These are phyloP conservation scores for Habropoda laboriosa DNA, from an alignment of 1,140 invertebrate genomes.

Conservation along the genomic window DNA sequence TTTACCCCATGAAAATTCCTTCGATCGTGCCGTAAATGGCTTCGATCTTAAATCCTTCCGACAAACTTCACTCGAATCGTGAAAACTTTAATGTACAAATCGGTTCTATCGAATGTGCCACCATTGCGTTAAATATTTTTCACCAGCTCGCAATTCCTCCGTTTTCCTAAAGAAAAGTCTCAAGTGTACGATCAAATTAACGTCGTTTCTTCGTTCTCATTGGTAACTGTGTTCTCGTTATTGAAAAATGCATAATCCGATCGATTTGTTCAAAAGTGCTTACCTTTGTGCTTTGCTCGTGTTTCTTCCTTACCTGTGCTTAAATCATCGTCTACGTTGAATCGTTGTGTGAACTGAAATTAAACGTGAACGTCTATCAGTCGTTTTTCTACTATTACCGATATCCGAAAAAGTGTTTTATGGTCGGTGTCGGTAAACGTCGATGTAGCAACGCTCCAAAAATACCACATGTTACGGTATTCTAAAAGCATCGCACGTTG, in stretches of 20 bases:
- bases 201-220: neutral
- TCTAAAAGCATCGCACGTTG: slow-evolving; percentile 63
- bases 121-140: slow-evolving; percentile 54
- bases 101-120: slow-evolving; percentile 31
- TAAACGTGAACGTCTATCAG: neutral
- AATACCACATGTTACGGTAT: slow-evolving; percentile 62
- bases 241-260: slow-evolving; percentile 6
- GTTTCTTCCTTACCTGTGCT: slow-evolving; percentile 4
- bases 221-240: neutral
- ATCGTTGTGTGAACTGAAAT: neutral
- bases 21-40: slow-evolving; percentile 17
- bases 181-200: neutral
- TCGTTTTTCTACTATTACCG: slow-evolving; percentile 42
- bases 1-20: slow-evolving; percentile 47
- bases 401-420: slow-evolving; percentile 64
- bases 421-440: slow-evolving; percentile 68
- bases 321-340: neutral
- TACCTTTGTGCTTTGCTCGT: slow-evolving; percentile 19
- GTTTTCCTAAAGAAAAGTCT: neutral
- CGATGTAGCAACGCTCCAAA: slow-evolving; percentile 65
- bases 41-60: slow-evolving; percentile 28
- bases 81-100: slow-evolving; percentile 24
- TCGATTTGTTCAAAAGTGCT: slow-evolving; percentile 29
- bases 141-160: slow-evolving; percentile 33
- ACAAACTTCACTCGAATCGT: slow-evolving; percentile 6